A percentile compares a stretch with the other conserved stretches of the same genome.
These are phyloP conservation scores for Lepidostoma basale DNA, from an alignment of 1,140 invertebrate genomes.

Conservation along the genomic window DNA sequence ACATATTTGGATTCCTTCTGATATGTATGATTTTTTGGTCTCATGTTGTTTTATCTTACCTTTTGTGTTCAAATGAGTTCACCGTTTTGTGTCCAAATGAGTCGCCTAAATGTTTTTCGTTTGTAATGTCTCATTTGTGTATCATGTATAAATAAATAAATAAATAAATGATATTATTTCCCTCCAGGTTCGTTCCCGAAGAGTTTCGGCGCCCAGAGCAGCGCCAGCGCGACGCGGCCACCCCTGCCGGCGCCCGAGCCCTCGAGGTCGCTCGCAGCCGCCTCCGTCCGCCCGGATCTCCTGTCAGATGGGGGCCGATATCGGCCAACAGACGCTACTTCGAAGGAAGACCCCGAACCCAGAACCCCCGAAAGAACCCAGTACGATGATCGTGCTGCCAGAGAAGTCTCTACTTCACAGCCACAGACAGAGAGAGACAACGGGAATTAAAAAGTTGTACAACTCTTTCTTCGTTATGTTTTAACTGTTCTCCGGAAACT, in stretches of 20 bases:
- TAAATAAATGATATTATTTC: too few species aligned
- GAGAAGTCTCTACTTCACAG: slow-evolving; percentile 76
- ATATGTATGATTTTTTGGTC: too few species aligned
- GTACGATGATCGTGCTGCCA: slow-evolving; percentile 66
- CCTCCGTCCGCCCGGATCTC: not conserved
- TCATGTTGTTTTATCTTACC: too few species aligned
- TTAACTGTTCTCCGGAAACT: slow-evolving; percentile 60
- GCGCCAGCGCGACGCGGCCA: too few species aligned
- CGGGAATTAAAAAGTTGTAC: slow-evolving; percentile 82
- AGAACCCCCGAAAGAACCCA: slow-evolving; percentile 28
- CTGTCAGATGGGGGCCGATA: slow-evolving; percentile 24
- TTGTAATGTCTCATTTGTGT: too few species aligned
- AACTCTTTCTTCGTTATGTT: slow-evolving; percentile 85
- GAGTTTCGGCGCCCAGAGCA: too few species aligned
- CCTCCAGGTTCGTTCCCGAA: not conserved
- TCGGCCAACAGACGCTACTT: not conserved
- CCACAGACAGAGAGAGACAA: slow-evolving; percentile 78
- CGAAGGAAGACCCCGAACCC: not conserved
- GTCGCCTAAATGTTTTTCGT: too few species aligned
- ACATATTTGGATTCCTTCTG: too few species aligned
- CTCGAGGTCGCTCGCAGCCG: not conserved
- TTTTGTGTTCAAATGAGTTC: too few species aligned
- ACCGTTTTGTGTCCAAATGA: too few species aligned
- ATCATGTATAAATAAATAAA: too few species aligned
- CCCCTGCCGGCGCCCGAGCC: not conserved